A percentile compares a stretch with the other conserved stretches of the same genome.
Evolutionary conservation across 1,140 invertebrate species (phyloP).

Genomic region (Eufriesea mexicana): DNA sequence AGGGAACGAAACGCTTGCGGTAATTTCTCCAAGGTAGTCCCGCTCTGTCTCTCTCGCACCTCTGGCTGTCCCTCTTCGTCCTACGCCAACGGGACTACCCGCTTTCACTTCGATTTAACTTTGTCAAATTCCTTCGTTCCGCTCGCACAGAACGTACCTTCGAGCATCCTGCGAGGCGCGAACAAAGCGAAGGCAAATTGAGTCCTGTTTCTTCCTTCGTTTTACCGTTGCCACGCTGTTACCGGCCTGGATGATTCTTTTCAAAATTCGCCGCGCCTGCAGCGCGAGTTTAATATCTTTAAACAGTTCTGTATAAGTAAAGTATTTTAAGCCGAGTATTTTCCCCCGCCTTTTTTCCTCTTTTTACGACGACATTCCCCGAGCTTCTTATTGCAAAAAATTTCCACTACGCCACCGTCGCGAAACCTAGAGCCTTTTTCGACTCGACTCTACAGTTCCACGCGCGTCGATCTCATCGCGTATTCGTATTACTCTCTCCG

Average conservation of each 20-base stretch:
- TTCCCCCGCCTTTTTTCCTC: too few relatives aligned
- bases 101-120: constrained; percentile 56
- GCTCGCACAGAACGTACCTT: constrained; percentile 37
- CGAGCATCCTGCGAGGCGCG: constrained; percentile 44
- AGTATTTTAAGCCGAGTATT: neutral
- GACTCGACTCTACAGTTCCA: too few relatives aligned
- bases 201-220: constrained; percentile 25
- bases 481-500: too few relatives aligned
- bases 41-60: constrained; percentile 6
- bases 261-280: neutral
- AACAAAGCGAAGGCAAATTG: constrained; percentile 42
- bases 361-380: too few relatives aligned
- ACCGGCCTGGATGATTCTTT: neutral
- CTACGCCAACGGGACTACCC: constrained; percentile 20
- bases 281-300: neutral
- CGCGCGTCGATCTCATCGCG: too few relatives aligned
- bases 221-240: neutral
- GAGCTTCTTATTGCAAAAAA: neutral
- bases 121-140: constrained; percentile 57
- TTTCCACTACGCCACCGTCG: neutral
- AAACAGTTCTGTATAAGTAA: neutral
- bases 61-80: constrained; percentile 13
- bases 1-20: constrained; percentile 65
- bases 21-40: constrained; percentile 58
- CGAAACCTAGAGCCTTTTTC: too few relatives aligned